Evolutionary conservation across 53 echinoderm and acorn worm species (phyloP).

Genomic region (Henricia sp.): DNA sequence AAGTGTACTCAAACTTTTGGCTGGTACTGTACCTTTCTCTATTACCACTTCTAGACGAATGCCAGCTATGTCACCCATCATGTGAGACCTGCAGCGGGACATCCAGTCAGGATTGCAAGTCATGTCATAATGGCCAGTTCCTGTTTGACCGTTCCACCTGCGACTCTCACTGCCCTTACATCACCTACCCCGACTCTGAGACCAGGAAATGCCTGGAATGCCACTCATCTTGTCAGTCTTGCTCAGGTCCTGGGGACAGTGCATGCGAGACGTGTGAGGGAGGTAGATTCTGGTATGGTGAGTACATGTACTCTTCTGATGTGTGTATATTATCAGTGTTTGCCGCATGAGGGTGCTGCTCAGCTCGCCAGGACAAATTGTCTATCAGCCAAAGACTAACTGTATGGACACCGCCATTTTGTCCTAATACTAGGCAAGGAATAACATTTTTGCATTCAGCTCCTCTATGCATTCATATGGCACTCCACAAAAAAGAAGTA

Average conservation of each 20-base stretch:
- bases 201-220: slow-evolving; percentile 35
- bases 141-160: slow-evolving; percentile 45
- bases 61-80: slow-evolving; percentile 56
- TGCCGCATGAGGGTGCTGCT: too few relatives aligned
- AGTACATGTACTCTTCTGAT: too few relatives aligned
- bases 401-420: too few relatives aligned
- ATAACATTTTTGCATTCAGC: too few relatives aligned
- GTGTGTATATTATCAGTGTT: too few relatives aligned
- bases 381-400: too few relatives aligned
- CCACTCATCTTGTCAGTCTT: slow-evolving; percentile 18
- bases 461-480: too few relatives aligned
- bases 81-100: slow-evolving; percentile 68
- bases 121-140: slow-evolving; percentile 33
- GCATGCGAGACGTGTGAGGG: slow-evolving; percentile 38
- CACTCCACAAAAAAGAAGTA: too few relatives aligned
- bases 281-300: slow-evolving; percentile 36
- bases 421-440: too few relatives aligned
- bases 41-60: slow-evolving; percentile 26
- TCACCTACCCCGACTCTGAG: slow-evolving; percentile 32
- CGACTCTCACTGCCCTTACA: slow-evolving; percentile 44
- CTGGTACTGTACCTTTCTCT: not conserved
- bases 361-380: too few relatives aligned
- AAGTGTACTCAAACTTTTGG: too few relatives aligned
- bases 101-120: slow-evolving; percentile 34
- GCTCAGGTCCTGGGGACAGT: slow-evolving; percentile 4